Percentiles rank a stretch among this genome's conserved stretches.
These are phyloP conservation scores for Helleia helle DNA, from an alignment of 2,888 invertebrate species.

Conservation along the genomic window DNA sequence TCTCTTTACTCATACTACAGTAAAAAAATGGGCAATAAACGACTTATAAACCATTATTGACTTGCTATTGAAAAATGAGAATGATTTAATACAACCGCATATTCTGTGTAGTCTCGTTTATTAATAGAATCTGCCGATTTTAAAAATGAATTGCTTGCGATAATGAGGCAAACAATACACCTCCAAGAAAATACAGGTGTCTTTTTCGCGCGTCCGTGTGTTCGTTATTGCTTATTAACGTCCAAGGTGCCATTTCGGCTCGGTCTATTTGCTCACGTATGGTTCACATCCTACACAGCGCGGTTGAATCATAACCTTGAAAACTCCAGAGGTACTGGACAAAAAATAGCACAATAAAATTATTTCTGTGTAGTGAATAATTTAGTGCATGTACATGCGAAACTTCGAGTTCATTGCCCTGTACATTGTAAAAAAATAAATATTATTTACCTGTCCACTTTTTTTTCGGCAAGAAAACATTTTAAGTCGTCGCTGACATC, in stretches of 20 bases:
- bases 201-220: too few relatives aligned
- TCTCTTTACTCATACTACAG: too few relatives aligned
- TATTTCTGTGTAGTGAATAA: constrained; percentile 14
- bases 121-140: too few relatives aligned
- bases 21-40: too few relatives aligned
- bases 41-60: too few relatives aligned
- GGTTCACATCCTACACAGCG: constrained; percentile 36
- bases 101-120: too few relatives aligned
- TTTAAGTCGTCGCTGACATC: constrained; percentile 68
- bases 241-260: constrained; percentile 40
- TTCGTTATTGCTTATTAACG: constrained; percentile 24
- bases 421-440: constrained; percentile 20
- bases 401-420: constrained; percentile 9
- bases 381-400: constrained; percentile 12
- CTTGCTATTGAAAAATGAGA: too few relatives aligned
- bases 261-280: constrained; percentile 38
- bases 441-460: constrained; percentile 69
- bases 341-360: constrained; percentile 11
- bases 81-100: too few relatives aligned
- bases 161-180: too few relatives aligned
- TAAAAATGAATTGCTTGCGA: not conserved
- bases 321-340: constrained; percentile 27
- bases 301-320: constrained; percentile 60
- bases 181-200: too few relatives aligned
- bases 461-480: constrained; percentile 61